Conservation (phyloP, 2,888 invertebrate species). For the Oligia latruncula region DNA sequence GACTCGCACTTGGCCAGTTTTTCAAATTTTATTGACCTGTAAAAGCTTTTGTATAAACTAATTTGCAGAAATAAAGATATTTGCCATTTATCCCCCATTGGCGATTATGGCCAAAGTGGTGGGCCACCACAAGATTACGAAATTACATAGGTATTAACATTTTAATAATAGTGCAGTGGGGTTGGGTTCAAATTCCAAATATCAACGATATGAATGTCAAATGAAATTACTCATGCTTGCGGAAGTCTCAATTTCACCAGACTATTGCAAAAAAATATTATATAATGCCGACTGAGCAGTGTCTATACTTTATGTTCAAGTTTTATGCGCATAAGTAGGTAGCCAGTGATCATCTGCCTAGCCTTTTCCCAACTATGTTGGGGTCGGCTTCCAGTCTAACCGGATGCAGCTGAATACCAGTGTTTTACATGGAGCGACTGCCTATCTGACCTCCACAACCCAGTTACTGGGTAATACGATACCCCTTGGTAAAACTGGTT, state of each 20-base stretch:
- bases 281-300: conserved; percentile 27
- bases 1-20: too few relatives aligned
- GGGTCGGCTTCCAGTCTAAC: too few relatives aligned
- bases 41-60: background rate
- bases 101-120: background rate
- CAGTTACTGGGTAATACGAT: too few relatives aligned
- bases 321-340: conserved; percentile 11
- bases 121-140: background rate
- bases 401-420: too few relatives aligned
- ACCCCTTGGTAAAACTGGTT: too few relatives aligned
- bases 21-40: too few relatives aligned
- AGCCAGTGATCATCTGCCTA: background rate
- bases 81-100: background rate
- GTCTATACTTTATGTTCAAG: conserved; percentile 6
- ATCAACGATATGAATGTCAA: conserved; percentile 35
- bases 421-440: too few relatives aligned
- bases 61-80: background rate
- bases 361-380: too few relatives aligned
- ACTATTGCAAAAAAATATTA: conserved; percentile 45
- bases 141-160: background rate
- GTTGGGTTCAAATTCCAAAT: conserved; percentile 23
- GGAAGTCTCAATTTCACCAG: conserved; percentile 41
- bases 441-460: too few relatives aligned
- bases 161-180: background rate
- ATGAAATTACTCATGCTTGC: conserved; percentile 18